These are phyloP conservation scores for Rhynchophorus ferrugineus DNA, from an alignment of 1,140 invertebrate species.

Conservation along the genomic window DNA sequence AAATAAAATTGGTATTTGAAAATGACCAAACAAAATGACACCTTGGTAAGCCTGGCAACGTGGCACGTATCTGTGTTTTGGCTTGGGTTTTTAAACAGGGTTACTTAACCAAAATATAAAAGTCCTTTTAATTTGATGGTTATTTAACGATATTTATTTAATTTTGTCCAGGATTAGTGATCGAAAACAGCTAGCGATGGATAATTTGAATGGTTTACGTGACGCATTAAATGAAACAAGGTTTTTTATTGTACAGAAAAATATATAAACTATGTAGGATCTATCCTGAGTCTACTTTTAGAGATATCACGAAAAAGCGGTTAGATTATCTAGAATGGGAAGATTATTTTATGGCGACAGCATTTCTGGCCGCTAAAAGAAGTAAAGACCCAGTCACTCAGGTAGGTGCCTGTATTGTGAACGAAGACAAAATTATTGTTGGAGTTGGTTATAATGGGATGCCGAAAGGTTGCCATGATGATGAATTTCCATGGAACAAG, in stretches of 20 bases:
- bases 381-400: constrained; percentile 91
- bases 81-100: too few species aligned
- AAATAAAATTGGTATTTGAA: too few species aligned
- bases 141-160: too few species aligned
- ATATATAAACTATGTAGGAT: neutral
- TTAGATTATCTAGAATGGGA: constrained; percentile 51
- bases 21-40: too few species aligned
- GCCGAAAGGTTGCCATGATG: constrained; percentile 80
- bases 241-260: neutral
- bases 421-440: constrained; percentile 82
- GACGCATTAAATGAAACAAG: constrained; percentile 1
- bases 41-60: too few species aligned
- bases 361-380: constrained; percentile 75
- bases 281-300: constrained; percentile 13
- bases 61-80: too few species aligned
- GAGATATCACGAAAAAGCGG: constrained; percentile 29
- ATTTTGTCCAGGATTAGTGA: too few species aligned
- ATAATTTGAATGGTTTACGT: too few species aligned
- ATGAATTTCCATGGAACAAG: constrained; percentile 82
- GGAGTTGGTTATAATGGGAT: constrained; percentile 95
- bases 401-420: constrained; percentile 90
- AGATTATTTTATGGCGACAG: constrained; percentile 92
- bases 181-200: too few species aligned
- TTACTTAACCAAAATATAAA: too few species aligned
- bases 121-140: too few species aligned